Base-by-base conservation (phyloP, 2,113 vertebrate species). In the Xiphias gladius region DNA sequence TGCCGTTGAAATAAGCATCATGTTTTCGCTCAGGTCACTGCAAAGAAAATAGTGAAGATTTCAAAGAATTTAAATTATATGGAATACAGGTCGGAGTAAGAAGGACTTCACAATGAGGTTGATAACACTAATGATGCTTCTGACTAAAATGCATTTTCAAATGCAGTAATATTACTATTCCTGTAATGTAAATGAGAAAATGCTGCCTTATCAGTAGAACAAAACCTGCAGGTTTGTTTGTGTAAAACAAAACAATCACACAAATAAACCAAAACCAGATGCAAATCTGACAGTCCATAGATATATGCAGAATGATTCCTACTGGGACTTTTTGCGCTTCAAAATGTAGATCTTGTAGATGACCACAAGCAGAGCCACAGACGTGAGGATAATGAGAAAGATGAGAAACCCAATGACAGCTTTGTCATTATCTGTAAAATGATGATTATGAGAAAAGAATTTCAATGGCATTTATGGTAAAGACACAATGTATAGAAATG, bases 341-440 rank as follows among this genome's bases (percentile, higher is more conserved):
- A 97, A 91, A 41, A 94, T 80, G 83, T 96, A 98, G 89, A 99
- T 99, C 94, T 98, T 99, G 73, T 96, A 98, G 24, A 97, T 63
- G 65, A 99, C 97, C 54, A 97, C 3, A 0, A 97, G 81, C 12
- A 99, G 95, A 50, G 97, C 97, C 76, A 98, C 0, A 37, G 95
- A 90, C 1, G 96, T 97, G 80, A 97, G 78, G 88, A 97, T 7
- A 62, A 99, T 98, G 79, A 99, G 92, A 85, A 98, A 97, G 0
- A 80, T 89, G 94, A 99, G 92, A 59, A 98, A 96, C 80, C 84
- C 91, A 78, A 98, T 97, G 46, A 99, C 20, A n/a, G 97, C 97
- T 83, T 80, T 96, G 55, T 95, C 94, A 81, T 99, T 96, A 76
- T 97, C 98, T 99, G 82, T 30, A 80, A 87, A 87, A 81, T 68